phyloP scores from a whole-genome alignment of 2,113 vertebrate genomes.

The Ciconia maguari region DNA sequence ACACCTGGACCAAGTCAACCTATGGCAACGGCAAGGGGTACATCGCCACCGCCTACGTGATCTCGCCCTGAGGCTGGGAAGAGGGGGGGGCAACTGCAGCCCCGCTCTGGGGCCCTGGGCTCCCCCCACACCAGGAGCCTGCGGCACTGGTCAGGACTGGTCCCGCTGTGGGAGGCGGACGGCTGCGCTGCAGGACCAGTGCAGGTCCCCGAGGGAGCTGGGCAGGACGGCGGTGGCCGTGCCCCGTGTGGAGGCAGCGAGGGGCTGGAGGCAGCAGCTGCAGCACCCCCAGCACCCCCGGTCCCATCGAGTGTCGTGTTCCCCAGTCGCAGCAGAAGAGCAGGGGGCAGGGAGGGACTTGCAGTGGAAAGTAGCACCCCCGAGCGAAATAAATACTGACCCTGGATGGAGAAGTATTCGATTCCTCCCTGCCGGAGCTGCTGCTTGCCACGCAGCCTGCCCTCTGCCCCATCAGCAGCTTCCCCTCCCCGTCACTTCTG shows the following conservation, averaged over 20 bases:
- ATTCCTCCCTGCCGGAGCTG: accelerated
- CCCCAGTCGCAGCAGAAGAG: not conserved
- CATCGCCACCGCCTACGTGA: constrained; percentile 86
- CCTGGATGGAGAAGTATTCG: not conserved
- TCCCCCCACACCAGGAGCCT: accelerated
- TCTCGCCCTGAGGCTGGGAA: constrained; percentile 50
- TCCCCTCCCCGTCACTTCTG: too few relatives aligned
- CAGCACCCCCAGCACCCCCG: not conserved
- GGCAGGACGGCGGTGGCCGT: accelerated
- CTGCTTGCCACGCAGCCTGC: not conserved
- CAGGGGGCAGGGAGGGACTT: too few relatives aligned
- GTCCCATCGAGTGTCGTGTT: accelerated
- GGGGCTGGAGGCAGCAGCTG: not conserved
- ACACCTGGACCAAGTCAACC: constrained; percentile 85
- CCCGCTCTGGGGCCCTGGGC: not conserved
- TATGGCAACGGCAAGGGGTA: constrained; percentile 83
- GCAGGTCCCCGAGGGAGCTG: not conserved
- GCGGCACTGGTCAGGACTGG: not conserved
- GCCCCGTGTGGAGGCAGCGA: not conserved
- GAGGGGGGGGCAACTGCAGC: not conserved
- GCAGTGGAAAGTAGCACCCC: not conserved
- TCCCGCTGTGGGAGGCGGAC: accelerated
- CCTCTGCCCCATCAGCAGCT: too few relatives aligned
- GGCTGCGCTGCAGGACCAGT: accelerated
- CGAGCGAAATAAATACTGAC: not conserved